Percentiles rank a stretch among this genome's conserved stretches.
Conservation (phyloP, 2,113 vertebrate species). For the Catharus bicknelli region DNA sequence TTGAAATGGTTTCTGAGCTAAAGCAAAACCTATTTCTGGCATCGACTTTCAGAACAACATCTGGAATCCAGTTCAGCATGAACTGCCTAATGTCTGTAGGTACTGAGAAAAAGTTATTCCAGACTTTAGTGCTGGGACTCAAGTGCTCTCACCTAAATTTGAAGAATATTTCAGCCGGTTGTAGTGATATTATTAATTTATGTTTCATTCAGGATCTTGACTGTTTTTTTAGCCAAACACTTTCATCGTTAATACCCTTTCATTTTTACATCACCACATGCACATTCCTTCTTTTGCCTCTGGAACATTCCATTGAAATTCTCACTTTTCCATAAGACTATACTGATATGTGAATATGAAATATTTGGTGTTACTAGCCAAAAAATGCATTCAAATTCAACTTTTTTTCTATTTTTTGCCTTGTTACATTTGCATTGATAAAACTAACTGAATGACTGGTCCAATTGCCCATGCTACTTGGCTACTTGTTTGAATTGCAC, state of each 20-base stretch:
- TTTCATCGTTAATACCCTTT: neutral
- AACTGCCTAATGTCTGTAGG: slow-evolving; percentile 38
- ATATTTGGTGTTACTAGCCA: neutral
- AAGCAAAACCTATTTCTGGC: neutral
- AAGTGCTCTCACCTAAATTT: slow-evolving; percentile 44
- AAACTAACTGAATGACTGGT: neutral
- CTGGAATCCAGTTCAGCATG: slow-evolving; percentile 40
- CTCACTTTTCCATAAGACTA: neutral
- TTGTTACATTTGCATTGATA: neutral
- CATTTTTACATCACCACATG: neutral
- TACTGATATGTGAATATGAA: neutral
- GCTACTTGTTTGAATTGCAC: neutral
- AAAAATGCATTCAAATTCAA: neutral
- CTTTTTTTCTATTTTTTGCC: neutral
- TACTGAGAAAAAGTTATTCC: slow-evolving; percentile 46
- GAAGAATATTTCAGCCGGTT: slow-evolving; percentile 31
- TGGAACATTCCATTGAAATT: neutral
- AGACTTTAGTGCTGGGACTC: slow-evolving; percentile 14
- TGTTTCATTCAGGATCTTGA: slow-evolving; percentile 23
- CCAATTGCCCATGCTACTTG: neutral
- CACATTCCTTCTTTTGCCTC: neutral
- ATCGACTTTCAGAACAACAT: slow-evolving; percentile 37
- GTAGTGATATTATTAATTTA: slow-evolving; percentile 12
- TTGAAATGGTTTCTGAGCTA: neutral
- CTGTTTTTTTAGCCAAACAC: slow-evolving; percentile 18